These are phyloP conservation scores for Colaptes auratus DNA, from an alignment of 2,113 vertebrate species.

Conservation along the genomic window DNA sequence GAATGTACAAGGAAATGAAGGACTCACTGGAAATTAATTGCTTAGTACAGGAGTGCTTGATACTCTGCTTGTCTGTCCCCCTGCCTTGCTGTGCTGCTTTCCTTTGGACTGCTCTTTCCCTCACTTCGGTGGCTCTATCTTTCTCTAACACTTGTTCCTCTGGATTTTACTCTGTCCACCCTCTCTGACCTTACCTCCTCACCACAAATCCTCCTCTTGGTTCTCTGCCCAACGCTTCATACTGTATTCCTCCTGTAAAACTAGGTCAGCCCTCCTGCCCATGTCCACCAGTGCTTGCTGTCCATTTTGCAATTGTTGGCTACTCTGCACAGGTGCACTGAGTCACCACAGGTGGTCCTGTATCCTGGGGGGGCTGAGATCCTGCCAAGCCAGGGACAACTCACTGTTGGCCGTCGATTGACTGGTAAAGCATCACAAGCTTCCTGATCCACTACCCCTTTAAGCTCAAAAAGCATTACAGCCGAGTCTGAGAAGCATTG, in stretches of 20 bases:
- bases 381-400: not conserved
- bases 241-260: not conserved
- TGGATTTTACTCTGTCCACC: not conserved
- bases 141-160: not conserved
- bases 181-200: not conserved
- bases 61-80: not conserved
- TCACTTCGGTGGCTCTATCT: not conserved
- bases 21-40: not conserved
- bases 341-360: not conserved
- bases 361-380: not conserved
- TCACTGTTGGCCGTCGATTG: not conserved
- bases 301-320: not conserved
- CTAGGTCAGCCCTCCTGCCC: not conserved
- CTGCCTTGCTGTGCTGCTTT: not conserved
- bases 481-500: not conserved
- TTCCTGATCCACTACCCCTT: not conserved
- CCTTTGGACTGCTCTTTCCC: not conserved
- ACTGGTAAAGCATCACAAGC: not conserved
- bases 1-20: not conserved
- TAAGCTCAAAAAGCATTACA: conserved; percentile 5
- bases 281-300: not conserved
- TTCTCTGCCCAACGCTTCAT: not conserved
- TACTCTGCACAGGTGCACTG: not conserved
- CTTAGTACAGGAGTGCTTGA: not conserved
- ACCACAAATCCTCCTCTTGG: rapidly evolving